A percentile compares a stretch with the other conserved stretches of the same genome.
phyloP scores from a whole-genome alignment of 2,113 vertebrate genomes.

The Gavialis gangeticus region DNA sequence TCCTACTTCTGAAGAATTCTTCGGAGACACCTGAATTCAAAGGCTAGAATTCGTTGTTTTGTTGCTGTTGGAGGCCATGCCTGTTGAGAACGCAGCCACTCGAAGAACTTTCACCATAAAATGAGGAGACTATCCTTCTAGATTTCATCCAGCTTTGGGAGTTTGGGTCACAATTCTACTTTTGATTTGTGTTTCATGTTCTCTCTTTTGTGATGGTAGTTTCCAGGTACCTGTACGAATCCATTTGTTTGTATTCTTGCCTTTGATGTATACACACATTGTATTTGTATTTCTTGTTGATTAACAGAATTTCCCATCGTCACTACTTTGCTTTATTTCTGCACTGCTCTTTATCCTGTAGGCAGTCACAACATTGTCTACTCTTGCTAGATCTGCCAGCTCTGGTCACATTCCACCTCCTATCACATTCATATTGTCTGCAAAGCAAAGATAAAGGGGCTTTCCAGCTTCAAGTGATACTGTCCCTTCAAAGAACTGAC shows the following conservation, averaged over 20 bases:
- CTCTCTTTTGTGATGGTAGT: not conserved
- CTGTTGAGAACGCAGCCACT: not conserved
- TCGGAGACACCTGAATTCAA: conserved; percentile 54
- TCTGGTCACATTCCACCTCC: too few species aligned
- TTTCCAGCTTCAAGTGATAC: not conserved
- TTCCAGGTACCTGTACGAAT: not conserved
- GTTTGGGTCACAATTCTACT: not conserved
- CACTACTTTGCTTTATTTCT: not conserved
- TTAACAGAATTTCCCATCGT: not conserved
- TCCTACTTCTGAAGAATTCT: conserved; percentile 22
- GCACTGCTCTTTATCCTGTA: not conserved
- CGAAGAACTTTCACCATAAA: not conserved
- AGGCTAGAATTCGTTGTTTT: conserved; percentile 25
- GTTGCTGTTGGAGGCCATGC: not conserved
- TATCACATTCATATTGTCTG: not conserved
- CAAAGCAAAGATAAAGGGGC: not conserved
- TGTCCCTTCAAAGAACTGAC: too few species aligned
- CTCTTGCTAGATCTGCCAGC: too few species aligned
- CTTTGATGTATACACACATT: not conserved
- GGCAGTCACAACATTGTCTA: too few species aligned
- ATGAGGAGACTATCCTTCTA: not conserved
- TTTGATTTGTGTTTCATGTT: not conserved
- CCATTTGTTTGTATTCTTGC: not conserved
- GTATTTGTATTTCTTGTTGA: not conserved
- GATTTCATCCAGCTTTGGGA: not conserved